A percentile compares a stretch with the other conserved stretches of the same genome.
Evolutionary conservation across 2,113 vertebrate species (phyloP).

Genomic region (Rallus limicola): DNA sequence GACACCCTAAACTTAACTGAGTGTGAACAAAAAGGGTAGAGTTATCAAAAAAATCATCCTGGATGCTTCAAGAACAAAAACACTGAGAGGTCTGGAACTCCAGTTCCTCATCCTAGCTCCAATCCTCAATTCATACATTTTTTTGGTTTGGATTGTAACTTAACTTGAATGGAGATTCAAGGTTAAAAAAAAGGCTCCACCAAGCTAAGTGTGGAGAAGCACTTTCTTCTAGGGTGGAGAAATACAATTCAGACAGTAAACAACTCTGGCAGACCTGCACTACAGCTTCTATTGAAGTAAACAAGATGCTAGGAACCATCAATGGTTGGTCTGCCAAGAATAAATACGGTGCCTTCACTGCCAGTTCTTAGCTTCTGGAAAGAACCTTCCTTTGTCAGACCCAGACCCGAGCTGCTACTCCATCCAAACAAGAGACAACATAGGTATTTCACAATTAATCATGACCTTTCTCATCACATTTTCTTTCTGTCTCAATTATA

Average conservation of each 20-base stretch:
- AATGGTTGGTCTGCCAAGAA: neutral
- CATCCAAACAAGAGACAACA: neutral
- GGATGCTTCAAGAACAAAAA: neutral
- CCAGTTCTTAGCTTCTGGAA: neutral
- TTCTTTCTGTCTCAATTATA: neutral
- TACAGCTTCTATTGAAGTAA: neutral
- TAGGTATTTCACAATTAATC: neutral
- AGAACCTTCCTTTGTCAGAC: neutral
- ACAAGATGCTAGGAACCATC: neutral
- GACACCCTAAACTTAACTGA: neutral
- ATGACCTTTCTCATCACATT: neutral
- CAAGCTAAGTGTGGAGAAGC: neutral
- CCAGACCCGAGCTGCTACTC: neutral
- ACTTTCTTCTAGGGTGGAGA: neutral
- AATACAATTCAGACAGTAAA: neutral
- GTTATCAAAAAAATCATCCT: neutral
- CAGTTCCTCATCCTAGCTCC: neutral
- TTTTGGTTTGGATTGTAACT: neutral
- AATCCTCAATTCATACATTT: neutral
- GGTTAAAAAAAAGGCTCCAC: neutral
- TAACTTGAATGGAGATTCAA: neutral
- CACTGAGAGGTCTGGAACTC: neutral
- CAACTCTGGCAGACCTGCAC: rapidly evolving
- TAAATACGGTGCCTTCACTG: neutral
- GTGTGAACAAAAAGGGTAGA: neutral